phyloP scores from a whole-genome alignment of 2,113 vertebrate genomes.

The Dolichotis patagonum region DNA sequence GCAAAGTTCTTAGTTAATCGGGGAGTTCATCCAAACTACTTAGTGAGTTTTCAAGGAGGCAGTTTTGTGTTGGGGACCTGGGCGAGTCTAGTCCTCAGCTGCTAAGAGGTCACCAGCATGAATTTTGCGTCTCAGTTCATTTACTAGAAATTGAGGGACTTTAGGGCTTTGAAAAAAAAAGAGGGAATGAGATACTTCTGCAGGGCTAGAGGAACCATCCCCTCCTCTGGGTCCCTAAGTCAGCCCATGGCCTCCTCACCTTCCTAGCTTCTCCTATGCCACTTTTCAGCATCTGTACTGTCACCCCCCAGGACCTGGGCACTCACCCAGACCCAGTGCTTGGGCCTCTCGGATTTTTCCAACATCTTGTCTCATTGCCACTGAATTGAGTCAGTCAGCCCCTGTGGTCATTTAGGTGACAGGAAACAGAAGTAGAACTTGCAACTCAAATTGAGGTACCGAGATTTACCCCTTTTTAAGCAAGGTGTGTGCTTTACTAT shows the following conservation, averaged over 20 bases:
- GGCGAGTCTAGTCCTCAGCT: background rate
- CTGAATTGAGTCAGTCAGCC: background rate
- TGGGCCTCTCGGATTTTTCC: background rate
- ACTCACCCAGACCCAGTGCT: background rate
- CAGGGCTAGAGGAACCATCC: background rate
- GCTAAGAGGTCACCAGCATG: background rate
- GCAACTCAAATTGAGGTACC: background rate
- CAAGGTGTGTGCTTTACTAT: background rate
- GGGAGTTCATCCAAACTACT: slow-evolving; percentile 45
- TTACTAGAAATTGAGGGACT: background rate
- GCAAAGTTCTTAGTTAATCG: slow-evolving; percentile 61
- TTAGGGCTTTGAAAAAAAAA: slow-evolving; percentile 12
- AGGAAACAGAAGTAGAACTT: background rate
- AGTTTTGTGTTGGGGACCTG: slow-evolving; percentile 30
- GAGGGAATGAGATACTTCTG: background rate
- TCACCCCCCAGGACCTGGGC: background rate
- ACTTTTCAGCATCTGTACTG: background rate
- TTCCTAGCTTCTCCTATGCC: background rate
- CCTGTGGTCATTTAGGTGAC: background rate
- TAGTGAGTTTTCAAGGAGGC: slow-evolving; percentile 52
- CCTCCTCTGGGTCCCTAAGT: background rate
- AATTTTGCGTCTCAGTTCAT: slow-evolving; percentile 5
- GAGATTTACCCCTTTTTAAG: background rate
- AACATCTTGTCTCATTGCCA: background rate
- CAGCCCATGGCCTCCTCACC: background rate